Conservation (phyloP, 2,113 vertebrate genomes). For the Nannobrachium achirus region DNA sequence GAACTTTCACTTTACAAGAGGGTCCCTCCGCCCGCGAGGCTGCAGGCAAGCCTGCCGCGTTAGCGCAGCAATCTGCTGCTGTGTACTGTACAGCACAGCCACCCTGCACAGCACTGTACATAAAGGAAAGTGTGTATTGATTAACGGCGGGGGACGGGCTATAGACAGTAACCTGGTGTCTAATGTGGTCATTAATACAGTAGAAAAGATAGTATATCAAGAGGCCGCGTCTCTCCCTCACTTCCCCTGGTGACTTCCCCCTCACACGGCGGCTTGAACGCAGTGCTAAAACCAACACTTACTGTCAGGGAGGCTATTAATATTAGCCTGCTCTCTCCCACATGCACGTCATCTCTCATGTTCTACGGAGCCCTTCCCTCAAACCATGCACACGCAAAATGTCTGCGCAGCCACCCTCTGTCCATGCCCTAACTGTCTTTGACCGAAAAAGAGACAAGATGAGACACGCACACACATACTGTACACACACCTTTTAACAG, state of each 20-base stretch:
- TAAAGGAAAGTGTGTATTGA: conserved; percentile 45
- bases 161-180: conserved; percentile 50
- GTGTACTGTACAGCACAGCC: too few relatives aligned
- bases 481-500: background rate
- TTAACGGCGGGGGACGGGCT: conserved; percentile 54
- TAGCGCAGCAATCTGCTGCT: too few relatives aligned
- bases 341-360: conserved; percentile 31
- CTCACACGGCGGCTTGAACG: conserved; percentile 72
- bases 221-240: conserved; percentile 74
- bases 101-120: background rate
- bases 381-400: conserved; percentile 4
- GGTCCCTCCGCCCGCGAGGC: too few relatives aligned
- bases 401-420: too few relatives aligned
- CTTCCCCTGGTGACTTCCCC: conserved; percentile 82
- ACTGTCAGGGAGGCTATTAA: conserved; percentile 81
- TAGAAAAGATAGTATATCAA: conserved; percentile 72
- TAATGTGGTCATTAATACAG: conserved; percentile 74
- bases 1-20: too few relatives aligned
- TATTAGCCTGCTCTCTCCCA: conserved; percentile 61
- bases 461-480: background rate
- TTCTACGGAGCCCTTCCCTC: background rate
- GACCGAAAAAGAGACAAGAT: too few relatives aligned
- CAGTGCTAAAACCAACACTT: conserved; percentile 81
- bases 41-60: too few relatives aligned
- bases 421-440: too few relatives aligned